These are phyloP conservation scores for Halyomorpha halys DNA, from an alignment of 1,140 invertebrate genomes.

Conservation along the genomic window DNA sequence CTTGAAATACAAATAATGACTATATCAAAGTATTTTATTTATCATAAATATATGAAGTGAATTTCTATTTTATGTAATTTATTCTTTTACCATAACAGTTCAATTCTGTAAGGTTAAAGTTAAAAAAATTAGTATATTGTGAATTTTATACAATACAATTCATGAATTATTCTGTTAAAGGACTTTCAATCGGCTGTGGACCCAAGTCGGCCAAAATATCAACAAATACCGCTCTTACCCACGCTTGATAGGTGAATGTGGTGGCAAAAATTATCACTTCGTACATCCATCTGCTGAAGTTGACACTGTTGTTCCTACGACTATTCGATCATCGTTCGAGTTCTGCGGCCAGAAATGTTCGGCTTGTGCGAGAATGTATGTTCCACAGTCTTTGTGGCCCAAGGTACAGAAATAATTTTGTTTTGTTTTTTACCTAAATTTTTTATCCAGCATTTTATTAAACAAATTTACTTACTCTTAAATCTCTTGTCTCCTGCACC, in stretches of 20 bases:
- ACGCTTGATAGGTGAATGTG: constrained; percentile 89
- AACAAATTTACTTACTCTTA: no score
- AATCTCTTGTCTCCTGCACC: no score
- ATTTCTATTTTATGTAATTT: no score
- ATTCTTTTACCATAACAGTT: no score
- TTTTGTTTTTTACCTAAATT: no score
- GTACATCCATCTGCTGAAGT: constrained; percentile 85
- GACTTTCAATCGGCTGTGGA: constrained; percentile 90
- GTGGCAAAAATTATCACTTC: constrained; percentile 99
- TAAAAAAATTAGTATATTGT: no score
- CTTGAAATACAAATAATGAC: no score
- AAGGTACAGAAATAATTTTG: constrained; percentile 43
- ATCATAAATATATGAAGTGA: no score
- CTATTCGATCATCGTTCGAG: constrained; percentile 89
- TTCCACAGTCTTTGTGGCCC: constrained; percentile 83
- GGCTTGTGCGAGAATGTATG: constrained; percentile 91
- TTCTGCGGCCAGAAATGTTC: constrained; percentile 98
- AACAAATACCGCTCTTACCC: constrained; percentile 82
- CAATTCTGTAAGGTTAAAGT: no score
- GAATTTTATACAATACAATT: no score
- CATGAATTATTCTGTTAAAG: constrained; percentile 38
- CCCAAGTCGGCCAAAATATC: constrained; percentile 83
- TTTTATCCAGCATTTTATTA: no score
- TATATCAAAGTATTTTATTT: no score
- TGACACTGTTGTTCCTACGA: constrained; percentile 67